Base-by-base conservation (phyloP, 2,113 vertebrate genomes). In the Tenrec ecaudatus region DNA sequence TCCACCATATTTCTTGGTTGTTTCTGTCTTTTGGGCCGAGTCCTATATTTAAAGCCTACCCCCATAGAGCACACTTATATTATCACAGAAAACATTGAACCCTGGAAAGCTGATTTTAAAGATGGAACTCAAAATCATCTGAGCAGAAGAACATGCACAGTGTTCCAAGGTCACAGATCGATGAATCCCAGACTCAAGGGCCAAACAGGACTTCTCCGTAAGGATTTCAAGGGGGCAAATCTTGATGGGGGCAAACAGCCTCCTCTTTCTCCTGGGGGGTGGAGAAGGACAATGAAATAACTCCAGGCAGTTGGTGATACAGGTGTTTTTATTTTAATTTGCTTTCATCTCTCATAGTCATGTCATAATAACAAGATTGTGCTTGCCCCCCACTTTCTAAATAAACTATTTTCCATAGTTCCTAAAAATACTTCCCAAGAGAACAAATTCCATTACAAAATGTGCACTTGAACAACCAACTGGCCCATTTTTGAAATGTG, bases 351-450 rank as follows among this genome's bases (percentile, higher is more conserved):
- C 60, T 60, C 29, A 31, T 47, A 20, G 47, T 66, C 58, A 76
- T 4, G 1, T 71, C 6, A 25, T 27, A 76, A 64, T n/a, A 31
- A 0, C 77, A 77, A 89, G 16, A 31, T 17, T 83, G 53, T 53
- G 9, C 57, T 93, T 86, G 57, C 27, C 9, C 20, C 10, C 33
- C 9, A 6, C 47, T 38, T 91, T 90, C 84, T 68, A 90, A 92
- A 64, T 58, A 73, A 89, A 60, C 27, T 36, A 9, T 60, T 92
- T 85, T 57, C 27, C 64, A 78, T 43, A 57, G 73, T 69, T 86
- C 47, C n/a, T 84, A 86, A 91, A 96, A 95, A 6, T 85, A 77
- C 89, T 81, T 75, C 60, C 47, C 62, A 69, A 19, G 19, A 86
- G 89, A 90, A 14, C n/a, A 75, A 92, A 86, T 76, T 40, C 14